These are phyloP conservation scores for Nerophis lumbriciformis DNA, from an alignment of 2,113 vertebrate genomes.

Conservation along the genomic window DNA sequence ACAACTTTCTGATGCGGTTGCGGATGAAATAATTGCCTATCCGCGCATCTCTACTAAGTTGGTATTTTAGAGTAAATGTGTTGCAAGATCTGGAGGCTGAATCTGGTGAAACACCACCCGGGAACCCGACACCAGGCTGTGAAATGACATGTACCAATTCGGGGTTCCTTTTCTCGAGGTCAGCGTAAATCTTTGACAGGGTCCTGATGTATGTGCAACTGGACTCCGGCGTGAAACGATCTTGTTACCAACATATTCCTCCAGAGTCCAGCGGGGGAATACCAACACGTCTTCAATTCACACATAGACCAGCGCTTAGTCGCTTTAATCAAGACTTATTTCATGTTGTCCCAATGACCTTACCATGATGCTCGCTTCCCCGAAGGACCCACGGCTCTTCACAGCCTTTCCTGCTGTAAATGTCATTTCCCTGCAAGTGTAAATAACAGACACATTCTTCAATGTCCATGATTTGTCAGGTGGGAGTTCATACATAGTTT, in stretches of 20 bases:
- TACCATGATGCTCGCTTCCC: constrained; percentile 1
- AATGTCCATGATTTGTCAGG: constrained; percentile 38
- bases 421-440: constrained; percentile 37
- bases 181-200: constrained; percentile 52
- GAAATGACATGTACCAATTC: constrained; percentile 58
- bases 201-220: constrained; percentile 64
- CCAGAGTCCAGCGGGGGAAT: constrained; percentile 44
- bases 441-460: constrained; percentile 53
- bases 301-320: constrained; percentile 46
- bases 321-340: neutral
- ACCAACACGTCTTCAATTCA: constrained; percentile 37
- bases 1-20: too few relatives aligned
- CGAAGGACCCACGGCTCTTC: constrained; percentile 18
- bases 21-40: too few relatives aligned
- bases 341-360: neutral
- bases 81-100: constrained; percentile 39
- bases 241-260: constrained; percentile 68
- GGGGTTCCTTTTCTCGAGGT: constrained; percentile 48
- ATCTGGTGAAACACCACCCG: constrained; percentile 45
- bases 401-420: constrained; percentile 5
- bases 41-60: too few relatives aligned
- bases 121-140: constrained; percentile 47
- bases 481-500: constrained; percentile 50
- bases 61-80: too few relatives aligned
- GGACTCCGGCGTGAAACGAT: constrained; percentile 55